Conservation (phyloP, 2,888 invertebrate species). For the Trissolcus japonicus region DNA sequence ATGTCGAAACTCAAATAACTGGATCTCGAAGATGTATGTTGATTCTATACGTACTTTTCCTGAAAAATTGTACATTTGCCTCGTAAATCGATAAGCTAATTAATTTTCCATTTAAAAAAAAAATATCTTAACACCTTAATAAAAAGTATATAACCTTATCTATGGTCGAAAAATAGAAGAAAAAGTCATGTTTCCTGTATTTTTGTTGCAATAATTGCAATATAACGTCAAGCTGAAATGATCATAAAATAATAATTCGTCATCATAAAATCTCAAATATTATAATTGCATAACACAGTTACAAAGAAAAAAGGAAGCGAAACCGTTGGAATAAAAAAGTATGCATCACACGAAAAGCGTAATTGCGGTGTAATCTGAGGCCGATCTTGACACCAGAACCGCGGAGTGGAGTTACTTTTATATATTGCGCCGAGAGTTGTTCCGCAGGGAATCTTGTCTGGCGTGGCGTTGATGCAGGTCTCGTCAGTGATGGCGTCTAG, state of each 20-base stretch:
- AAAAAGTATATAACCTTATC: too few relatives aligned
- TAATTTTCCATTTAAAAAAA: too few relatives aligned
- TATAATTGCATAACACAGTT: slow-evolving; percentile 10
- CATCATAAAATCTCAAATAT: slow-evolving; percentile 5
- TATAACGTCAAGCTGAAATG: neutral
- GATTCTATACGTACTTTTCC: too few relatives aligned
- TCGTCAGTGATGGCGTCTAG: slow-evolving; percentile 14
- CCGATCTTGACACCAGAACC: slow-evolving; percentile 41
- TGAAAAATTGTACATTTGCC: too few relatives aligned
- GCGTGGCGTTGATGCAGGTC: slow-evolving; percentile 24
- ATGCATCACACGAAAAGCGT: slow-evolving; percentile 24
- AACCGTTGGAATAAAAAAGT: neutral
- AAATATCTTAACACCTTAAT: too few relatives aligned
- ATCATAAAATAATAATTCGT: slow-evolving; percentile 13
- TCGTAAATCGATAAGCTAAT: too few relatives aligned
- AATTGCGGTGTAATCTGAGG: slow-evolving; percentile 41
- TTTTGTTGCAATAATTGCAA: too few relatives aligned
- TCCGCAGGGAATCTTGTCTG: slow-evolving; percentile 47
- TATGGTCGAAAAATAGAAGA: too few relatives aligned
- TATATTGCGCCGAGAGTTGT: slow-evolving; percentile 24
- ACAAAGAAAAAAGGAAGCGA: neutral
- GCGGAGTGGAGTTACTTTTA: slow-evolving; percentile 43
- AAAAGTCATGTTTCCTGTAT: too few relatives aligned
- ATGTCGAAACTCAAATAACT: too few relatives aligned
- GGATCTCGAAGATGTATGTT: too few relatives aligned